Conservation (phyloP, 2,113 vertebrate genomes). For the human region DNA sequence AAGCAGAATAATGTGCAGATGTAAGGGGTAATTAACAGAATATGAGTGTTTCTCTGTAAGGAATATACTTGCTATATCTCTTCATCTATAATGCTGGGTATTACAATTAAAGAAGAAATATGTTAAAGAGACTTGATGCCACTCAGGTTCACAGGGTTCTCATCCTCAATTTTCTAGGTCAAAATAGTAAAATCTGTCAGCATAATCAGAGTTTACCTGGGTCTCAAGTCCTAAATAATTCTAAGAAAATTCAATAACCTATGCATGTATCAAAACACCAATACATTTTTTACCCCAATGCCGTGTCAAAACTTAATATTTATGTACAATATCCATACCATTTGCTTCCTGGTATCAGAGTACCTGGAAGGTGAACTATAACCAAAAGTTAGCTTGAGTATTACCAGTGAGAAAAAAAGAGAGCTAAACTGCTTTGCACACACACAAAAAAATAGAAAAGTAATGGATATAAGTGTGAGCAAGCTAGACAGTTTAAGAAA, state of each 20-base stretch:
- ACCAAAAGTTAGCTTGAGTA: background rate
- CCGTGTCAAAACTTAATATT: background rate
- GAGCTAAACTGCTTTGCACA: background rate
- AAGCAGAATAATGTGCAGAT: background rate
- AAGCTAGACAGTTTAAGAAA: background rate
- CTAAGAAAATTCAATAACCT: background rate
- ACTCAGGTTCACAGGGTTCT: background rate
- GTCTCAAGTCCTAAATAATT: background rate
- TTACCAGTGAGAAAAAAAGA: background rate
- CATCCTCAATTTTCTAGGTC: background rate
- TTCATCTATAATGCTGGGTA: background rate
- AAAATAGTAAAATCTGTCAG: background rate
- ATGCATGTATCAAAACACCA: background rate
- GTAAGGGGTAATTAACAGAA: background rate
- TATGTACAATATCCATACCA: no score
- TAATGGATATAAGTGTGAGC: background rate
- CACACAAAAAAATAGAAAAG: background rate
- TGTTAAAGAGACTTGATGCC: background rate
- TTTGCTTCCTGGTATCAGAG: background rate
- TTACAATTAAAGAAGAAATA: background rate
- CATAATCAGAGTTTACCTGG: background rate
- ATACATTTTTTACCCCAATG: background rate
- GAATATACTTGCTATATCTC: background rate
- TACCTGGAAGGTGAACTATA: background rate
- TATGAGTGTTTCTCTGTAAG: background rate